phyloP scores from a whole-genome alignment of 2,797 vertebrate species.

The Sebastes diploproa region DNA sequence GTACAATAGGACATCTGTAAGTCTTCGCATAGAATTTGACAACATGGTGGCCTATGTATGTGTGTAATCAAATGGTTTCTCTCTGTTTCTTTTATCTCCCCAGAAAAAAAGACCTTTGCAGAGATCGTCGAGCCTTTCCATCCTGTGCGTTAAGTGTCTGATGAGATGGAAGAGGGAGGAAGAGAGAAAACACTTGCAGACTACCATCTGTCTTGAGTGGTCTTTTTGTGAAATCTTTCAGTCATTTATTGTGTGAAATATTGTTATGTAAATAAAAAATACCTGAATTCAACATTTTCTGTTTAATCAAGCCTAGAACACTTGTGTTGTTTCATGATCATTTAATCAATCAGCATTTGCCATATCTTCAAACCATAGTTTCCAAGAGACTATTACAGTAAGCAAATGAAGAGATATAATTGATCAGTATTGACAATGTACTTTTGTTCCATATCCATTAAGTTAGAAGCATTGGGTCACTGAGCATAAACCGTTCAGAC shows the following conservation, averaged over 20 bases:
- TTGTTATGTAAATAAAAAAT: constrained; percentile 70
- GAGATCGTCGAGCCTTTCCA: constrained; percentile 87
- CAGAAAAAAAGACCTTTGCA: constrained; percentile 86
- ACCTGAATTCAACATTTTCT: neutral
- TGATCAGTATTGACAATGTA: constrained; percentile 13
- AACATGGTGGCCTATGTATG: neutral
- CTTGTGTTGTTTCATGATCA: neutral
- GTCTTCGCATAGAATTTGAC: neutral
- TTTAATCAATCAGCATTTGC: neutral
- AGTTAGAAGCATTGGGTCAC: neutral
- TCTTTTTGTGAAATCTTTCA: constrained; percentile 41
- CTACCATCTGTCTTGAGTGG: neutral
- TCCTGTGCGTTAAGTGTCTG: constrained; percentile 84
- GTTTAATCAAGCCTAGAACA: neutral
- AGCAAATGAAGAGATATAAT: neutral
- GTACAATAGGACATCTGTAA: neutral
- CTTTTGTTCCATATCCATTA: constrained; percentile 38
- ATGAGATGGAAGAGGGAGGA: neutral
- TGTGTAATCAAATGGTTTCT: neutral
- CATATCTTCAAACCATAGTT: neutral
- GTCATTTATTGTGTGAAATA: constrained; percentile 49
- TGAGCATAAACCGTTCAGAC: neutral
- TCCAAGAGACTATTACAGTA: neutral
- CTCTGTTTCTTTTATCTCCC: constrained; percentile 18
- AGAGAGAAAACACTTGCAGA: constrained; percentile 18